Conservation (phyloP, 2,797 vertebrate genomes). For the Molossus alvarezi region DNA sequence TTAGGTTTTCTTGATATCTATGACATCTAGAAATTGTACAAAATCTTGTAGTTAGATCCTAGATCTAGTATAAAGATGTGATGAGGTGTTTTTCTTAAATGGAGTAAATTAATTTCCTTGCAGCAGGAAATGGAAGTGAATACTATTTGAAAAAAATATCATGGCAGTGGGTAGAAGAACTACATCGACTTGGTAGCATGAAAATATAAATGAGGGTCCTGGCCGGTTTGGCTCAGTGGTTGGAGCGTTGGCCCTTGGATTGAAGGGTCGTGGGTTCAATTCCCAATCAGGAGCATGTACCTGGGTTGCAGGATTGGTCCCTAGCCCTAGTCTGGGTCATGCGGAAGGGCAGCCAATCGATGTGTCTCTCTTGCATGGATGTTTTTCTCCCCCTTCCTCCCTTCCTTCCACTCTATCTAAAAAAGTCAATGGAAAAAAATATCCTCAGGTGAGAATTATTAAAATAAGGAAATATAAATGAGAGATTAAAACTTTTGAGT, state of each 20-base stretch:
- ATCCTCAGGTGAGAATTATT: neutral
- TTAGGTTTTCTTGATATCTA: conserved; percentile 65
- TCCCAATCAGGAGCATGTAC: neutral
- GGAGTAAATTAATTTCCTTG: conserved; percentile 66
- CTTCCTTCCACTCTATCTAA: neutral
- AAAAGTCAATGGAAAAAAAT: neutral
- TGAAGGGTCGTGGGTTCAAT: neutral
- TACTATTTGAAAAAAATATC: conserved; percentile 67
- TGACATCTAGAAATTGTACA: conserved; percentile 63
- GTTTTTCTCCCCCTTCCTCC: too few relatives aligned
- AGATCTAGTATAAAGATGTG: conserved; percentile 56
- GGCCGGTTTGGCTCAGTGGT: neutral
- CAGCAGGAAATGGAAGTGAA: conserved; percentile 61
- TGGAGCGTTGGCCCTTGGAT: neutral
- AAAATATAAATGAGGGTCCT: neutral
- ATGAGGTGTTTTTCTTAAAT: conserved; percentile 72
- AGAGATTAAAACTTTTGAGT: conserved; percentile 49
- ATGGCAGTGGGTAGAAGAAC: conserved; percentile 50
- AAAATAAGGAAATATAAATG: neutral
- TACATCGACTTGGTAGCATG: conserved; percentile 32
- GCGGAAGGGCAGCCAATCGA: neutral
- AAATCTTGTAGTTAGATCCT: conserved; percentile 59
- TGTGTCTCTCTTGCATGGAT: neutral
- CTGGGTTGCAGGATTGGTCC: neutral
- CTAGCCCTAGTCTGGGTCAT: too few relatives aligned